Base-by-base conservation (phyloP, 2,888 invertebrate genomes). In the Limnephilus lunatus region DNA sequence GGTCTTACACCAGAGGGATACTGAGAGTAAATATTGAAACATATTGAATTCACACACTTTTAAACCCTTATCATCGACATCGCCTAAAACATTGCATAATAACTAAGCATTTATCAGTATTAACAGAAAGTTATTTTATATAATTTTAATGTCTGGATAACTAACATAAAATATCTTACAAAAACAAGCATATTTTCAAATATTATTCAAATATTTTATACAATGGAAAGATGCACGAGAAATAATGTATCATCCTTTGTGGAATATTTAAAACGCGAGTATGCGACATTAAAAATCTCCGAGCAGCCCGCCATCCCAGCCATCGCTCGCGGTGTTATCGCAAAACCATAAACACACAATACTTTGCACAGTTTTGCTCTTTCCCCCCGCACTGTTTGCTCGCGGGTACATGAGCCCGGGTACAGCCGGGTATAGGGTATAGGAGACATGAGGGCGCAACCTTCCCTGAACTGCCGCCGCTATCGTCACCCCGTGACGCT, bases 281-380 rank as follows among this genome's bases (percentile, higher is more conserved):
- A 35, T 25, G 83, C 35, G 32, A 86, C 86, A 48, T 92, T 87
- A 81, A 90, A 85, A 92, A 87, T 81, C 85, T 44, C 85, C 48
- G 86, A 81, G 92, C 82, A 68, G 88, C 90, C 90, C 91, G 89
- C 85, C 80, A 92, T 91, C 92, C 90, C 90, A 92, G 89, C 85
- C 80, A 92, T 91, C 92, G 91, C 89, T 88, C 81, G 91, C 92
- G 44, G 85, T 92, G 91, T 90, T 92, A 92, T 93, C 92, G 93
- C 92, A 90, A 92, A 92, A 91, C 92, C 86, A 92, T 93, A 93
- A 93, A 92, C 92, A 93, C 92, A 81, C 92, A 92, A 90, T 93
- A 90, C 89, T 81, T 87, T 87, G 19, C 91, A 91, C 85, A 90
- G 80, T 53, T 53, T 53, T 53, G 15, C 53, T 7, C 53, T 53